These are phyloP conservation scores for Lophura nycthemera DNA, from an alignment of 2,113 vertebrate species.

Conservation along the genomic window DNA sequence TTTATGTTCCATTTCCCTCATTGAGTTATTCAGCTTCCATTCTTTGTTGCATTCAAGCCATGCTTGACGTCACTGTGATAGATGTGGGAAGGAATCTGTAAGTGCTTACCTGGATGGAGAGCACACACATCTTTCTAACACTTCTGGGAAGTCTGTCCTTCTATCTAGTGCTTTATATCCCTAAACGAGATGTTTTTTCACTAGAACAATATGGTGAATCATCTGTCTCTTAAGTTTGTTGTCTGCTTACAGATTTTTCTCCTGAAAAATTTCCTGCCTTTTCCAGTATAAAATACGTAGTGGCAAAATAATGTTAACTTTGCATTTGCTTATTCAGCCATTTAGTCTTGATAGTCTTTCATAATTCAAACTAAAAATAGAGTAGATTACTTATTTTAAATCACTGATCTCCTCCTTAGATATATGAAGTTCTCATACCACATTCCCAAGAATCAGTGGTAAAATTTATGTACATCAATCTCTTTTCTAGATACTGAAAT, in stretches of 20 bases:
- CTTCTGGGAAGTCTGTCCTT: background rate
- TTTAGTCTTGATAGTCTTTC: background rate
- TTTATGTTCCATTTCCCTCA: background rate
- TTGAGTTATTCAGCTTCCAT: background rate
- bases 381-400: background rate
- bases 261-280: background rate
- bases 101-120: background rate
- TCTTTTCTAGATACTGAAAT: background rate
- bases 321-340: background rate
- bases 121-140: background rate
- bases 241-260: background rate
- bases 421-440: background rate
- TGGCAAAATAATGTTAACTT: background rate
- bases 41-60: background rate
- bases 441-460: background rate
- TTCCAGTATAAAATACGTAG: background rate
- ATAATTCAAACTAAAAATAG: background rate
- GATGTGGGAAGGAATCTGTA: background rate
- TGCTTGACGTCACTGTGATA: background rate
- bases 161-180: background rate
- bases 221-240: background rate
- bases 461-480: background rate
- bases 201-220: background rate
- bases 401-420: background rate
- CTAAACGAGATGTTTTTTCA: background rate